Conservation (phyloP, 2,113 vertebrate species). For the Beaufortia kweichowensis region DNA sequence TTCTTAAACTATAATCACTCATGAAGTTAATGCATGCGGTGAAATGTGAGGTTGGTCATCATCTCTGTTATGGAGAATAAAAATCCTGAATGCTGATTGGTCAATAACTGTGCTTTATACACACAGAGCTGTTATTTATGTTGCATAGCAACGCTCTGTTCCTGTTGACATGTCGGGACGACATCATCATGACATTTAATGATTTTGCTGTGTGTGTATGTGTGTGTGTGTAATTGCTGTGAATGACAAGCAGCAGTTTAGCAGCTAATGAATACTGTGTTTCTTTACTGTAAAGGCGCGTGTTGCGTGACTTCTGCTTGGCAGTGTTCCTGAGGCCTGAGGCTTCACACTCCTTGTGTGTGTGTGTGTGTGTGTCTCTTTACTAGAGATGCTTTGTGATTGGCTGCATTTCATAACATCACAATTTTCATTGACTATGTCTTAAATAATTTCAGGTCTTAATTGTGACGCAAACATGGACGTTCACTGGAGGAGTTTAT, state of each 20-base stretch:
- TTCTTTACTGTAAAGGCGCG: constrained; percentile 47
- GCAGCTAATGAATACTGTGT: constrained; percentile 57
- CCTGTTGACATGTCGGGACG: no score
- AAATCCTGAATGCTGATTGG: no score
- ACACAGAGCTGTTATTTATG: no score
- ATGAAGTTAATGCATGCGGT: no score
- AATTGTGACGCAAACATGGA: no score
- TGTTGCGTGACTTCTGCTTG: constrained; percentile 74
- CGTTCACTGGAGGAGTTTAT: no score
- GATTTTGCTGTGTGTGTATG: constrained; percentile 1
- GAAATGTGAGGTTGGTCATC: no score
- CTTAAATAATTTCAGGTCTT: neutral
- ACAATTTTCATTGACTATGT: neutral
- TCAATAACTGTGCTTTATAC: no score
- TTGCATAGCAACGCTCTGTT: no score
- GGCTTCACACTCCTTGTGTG: constrained; percentile 47
- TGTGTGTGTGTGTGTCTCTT: neutral
- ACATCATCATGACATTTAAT: no score
- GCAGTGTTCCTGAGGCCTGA: constrained; percentile 62
- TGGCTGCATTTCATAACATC: constrained; percentile 24
- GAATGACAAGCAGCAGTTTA: constrained; percentile 53
- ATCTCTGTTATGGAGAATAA: no score
- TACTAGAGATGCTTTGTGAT: neutral
- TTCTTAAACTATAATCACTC: no score
- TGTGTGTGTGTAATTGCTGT: constrained; percentile 54